phyloP scores from a whole-genome alignment of 2,797 vertebrate genomes.

The Setipinna tenuifilis region DNA sequence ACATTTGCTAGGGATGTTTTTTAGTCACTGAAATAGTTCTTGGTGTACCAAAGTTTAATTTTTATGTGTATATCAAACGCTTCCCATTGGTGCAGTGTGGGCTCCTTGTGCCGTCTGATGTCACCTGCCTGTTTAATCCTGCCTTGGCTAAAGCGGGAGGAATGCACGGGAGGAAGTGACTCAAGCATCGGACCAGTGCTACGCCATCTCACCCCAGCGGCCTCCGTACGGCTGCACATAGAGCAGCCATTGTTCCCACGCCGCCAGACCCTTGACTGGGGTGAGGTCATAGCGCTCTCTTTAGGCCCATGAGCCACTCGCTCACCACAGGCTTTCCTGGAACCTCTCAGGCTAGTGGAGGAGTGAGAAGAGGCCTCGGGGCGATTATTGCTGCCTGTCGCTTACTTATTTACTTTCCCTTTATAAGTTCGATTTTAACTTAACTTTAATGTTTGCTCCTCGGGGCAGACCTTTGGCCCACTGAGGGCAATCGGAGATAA shows the following conservation, averaged over 20 bases:
- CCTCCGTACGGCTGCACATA: constrained; percentile 31
- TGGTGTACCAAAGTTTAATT: not conserved
- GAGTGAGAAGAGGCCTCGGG: not conserved
- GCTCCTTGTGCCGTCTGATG: constrained; percentile 29
- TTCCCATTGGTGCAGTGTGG: not conserved
- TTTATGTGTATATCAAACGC: not conserved
- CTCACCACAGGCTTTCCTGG: constrained; percentile 9
- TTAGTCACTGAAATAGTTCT: not conserved
- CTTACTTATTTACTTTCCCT: not conserved
- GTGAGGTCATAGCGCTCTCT: constrained; percentile 21
- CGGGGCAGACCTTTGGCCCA: not conserved
- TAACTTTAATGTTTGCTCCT: no score
- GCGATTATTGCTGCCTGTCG: not conserved
- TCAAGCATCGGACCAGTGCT: constrained; percentile 56
- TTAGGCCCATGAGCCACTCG: constrained; percentile 11
- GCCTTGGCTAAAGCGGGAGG: constrained; percentile 66
- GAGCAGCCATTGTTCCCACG: constrained; percentile 67
- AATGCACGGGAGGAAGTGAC: constrained; percentile 72
- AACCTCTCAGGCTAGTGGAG: not conserved
- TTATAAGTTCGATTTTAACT: not conserved
- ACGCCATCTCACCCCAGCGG: constrained; percentile 4
- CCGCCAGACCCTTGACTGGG: constrained; percentile 37
- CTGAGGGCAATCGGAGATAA: not conserved
- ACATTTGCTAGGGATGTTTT: not conserved
- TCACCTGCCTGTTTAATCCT: constrained; percentile 62